Evolutionary conservation across 2,888 invertebrate species (phyloP), one percentile per base, ranked within the genome.

Genomic region (Lagria hirta): DNA sequence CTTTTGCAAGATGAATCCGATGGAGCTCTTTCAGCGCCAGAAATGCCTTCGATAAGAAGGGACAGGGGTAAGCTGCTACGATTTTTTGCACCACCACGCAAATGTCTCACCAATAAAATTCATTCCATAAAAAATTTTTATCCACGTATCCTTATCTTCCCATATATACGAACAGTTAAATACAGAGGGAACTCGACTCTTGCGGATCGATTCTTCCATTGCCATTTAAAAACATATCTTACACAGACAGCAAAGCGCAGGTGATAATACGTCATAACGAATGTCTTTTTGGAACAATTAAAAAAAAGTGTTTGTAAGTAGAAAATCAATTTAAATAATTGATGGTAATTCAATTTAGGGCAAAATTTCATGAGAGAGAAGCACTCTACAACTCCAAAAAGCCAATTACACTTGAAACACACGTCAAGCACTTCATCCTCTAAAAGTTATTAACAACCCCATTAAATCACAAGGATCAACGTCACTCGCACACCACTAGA

Each of bases 21-120:
- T 68, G 88, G 86, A 32, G 85, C 86, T 46, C 77, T 86, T 44
- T 88, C 86, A 30, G 88, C 88, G 11, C 88, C 88, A 10, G 89
- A 89, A 73, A 80, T 87, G 72, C 85, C 87, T 66, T 69, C 78
- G 66, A 71, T 80, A 70, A 64, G 83, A 66, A 70, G 82, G 55
- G 81, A 81, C 56, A 72, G 81, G 75, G 82, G 82, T 79, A 71
- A 66, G 64, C 57, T 20, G n/a, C n/a, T n/a, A n/a, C 44, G 22
- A 26, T 26, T 29, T 13, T 24, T 26, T 43, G 21, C 29, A 26
- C 33, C 33, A 41, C 33, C 15, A 17, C 21, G 17, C 36, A 30
- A 30, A 30, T 17, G 30, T 21, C 10, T 18, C 27, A 17, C 26
- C 13, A 36, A 27, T 27, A 36, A 17, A 35, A 35, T 8, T 15